Conservation (phyloP, 2,113 vertebrate species). For the Calypte anna region DNA sequence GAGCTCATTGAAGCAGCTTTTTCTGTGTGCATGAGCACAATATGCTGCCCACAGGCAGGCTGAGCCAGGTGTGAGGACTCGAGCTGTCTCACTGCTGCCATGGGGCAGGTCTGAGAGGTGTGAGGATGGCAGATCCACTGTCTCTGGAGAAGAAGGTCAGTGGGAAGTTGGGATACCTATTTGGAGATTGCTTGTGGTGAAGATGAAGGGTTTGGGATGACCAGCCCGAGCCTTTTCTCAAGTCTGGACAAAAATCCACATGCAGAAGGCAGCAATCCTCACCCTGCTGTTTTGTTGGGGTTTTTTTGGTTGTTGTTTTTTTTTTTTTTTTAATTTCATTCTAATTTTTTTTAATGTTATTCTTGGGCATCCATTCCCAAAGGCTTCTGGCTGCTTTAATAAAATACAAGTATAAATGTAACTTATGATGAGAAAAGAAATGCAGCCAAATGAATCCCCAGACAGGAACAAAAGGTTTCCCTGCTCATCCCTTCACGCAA, state of each 20-base stretch:
- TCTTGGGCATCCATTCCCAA: slow-evolving; percentile 26
- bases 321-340: background rate
- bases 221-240: background rate
- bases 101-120: background rate
- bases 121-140: background rate
- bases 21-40: background rate
- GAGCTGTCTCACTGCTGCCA: fast-evolving
- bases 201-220: fast-evolving
- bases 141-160: background rate
- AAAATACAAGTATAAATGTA: slow-evolving; percentile 40
- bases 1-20: background rate
- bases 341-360: background rate
- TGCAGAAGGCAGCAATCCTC: background rate
- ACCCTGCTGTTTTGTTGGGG: background rate
- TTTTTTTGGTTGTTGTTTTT: no score
- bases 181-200: fast-evolving
- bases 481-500: background rate
- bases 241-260: background rate
- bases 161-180: background rate
- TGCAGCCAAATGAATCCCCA: slow-evolving; percentile 11
- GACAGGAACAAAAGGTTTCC: background rate
- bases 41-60: background rate
- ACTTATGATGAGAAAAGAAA: background rate
- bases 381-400: slow-evolving; percentile 1
- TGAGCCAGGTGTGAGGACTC: background rate